Base-by-base conservation (phyloP, 2,797 vertebrate species). In the Naso thynnoides region DNA sequence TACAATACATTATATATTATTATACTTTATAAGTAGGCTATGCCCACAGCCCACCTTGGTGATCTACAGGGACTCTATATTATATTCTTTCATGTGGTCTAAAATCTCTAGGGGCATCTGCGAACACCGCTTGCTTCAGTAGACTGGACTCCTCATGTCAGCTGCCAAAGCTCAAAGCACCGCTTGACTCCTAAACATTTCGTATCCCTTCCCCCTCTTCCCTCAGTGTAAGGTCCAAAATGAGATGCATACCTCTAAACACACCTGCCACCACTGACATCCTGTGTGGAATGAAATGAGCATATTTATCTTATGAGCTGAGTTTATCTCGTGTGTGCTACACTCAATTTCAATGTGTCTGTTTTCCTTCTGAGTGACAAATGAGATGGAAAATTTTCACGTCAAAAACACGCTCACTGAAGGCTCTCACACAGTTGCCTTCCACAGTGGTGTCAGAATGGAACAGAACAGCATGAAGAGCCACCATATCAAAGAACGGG, bases 311-410 rank as follows among this genome's bases (percentile, higher is more conserved):
- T 84, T 27, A 61, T 61, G 77, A 79, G 77, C 52, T 5, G 52
- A 68, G 66, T 61, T 81, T 52, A 75, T 71, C 73, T 81, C 64
- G 70, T n/a, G 18, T 72, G 67, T 78, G 80, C 71, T 67, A 48
- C 44, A 53, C 66, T 83, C 76, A 70, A 77, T 82, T 84, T 69
- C 14, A 1, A 74, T 65, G 79, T 66, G 55, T 82, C 63, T 63
- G 49, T 71, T 79, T 79, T 57, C 24, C 42, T 7, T 50, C 48
- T 38, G 24, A 50, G 61, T 84, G 85, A 88, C 82, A 84, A 88
- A 90, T 82, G 60, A 84, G 74, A 89, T 56, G 66, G 70, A 89
- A 84, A 81, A 82, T 72, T 70, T 38, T 53, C 38, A 53, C 48
- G 58, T 81, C 79, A 68, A 47, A 84, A 70, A 55, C 57, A 41